These are phyloP conservation scores for Sebastes hubbsi DNA, from an alignment of 2,797 vertebrate genomes.

Conservation along the genomic window DNA sequence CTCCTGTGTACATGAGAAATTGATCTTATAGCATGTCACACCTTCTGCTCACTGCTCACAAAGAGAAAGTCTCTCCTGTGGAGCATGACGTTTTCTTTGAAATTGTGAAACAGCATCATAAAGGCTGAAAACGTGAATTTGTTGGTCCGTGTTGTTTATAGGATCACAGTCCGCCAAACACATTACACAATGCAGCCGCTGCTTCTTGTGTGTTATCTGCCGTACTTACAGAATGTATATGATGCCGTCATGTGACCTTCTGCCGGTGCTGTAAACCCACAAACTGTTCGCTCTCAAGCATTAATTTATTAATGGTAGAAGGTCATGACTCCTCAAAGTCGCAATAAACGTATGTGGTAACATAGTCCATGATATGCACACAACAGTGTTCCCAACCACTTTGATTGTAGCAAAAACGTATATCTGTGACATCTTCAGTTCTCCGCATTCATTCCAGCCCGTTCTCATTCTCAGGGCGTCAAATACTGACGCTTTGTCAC, in stretches of 20 bases:
- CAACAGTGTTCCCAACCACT: background rate
- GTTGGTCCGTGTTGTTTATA: background rate
- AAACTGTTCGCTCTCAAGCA: background rate
- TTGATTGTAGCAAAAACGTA: too few species aligned
- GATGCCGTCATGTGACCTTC: background rate
- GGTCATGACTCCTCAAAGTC: background rate
- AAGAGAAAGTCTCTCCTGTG: background rate
- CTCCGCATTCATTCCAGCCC: too few species aligned
- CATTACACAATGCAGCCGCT: background rate
- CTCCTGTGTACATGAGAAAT: background rate
- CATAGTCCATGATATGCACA: background rate
- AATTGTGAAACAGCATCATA: background rate
- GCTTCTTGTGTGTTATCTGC: background rate
- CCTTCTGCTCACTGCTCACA: background rate
- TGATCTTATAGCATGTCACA: background rate
- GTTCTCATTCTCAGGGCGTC: too few species aligned
- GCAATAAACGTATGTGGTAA: background rate
- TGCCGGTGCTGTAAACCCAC: background rate
- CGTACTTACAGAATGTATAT: background rate
- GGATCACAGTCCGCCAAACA: background rate
- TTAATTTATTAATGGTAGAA: background rate
- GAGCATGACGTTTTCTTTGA: constrained; percentile 11
- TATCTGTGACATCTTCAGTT: background rate
- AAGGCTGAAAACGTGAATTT: background rate
- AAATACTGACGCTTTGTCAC: too few species aligned